Base-by-base conservation (phyloP, 2,888 invertebrate species). In the Therioaphis trifolii region DNA sequence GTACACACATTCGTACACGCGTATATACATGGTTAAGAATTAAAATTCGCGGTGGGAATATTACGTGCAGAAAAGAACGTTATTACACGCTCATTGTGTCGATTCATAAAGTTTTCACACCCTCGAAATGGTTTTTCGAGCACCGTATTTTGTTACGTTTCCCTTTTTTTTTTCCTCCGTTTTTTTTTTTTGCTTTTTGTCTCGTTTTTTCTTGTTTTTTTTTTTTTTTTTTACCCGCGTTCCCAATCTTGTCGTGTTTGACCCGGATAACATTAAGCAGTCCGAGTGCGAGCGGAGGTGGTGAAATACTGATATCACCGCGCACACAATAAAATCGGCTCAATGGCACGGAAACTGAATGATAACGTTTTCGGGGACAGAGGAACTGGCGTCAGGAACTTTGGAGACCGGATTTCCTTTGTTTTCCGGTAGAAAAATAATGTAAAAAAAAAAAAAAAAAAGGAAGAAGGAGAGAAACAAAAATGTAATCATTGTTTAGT, bases 331-430 rank as follows among this genome's bases (percentile, higher is more conserved):
- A 84, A 84, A 85, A 85, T 85, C 75, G 78, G 78, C 40, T 84
- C 85, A 85, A 85, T 85, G 84, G 84, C 58, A 78, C 72, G 85
- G 85, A 85, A 85, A 85, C 77, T 49, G 84, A 78, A 84, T 79
- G 85, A 85, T 85, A 85, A 85, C 84, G 80, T 75, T 75, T 69
- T 76, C 61, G 12, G 63, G 29, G 49, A 49, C 63, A 27, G 27
- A 24, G 14, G 52, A 15, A 72, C 63, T 82, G 82, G 82, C 82
- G 72, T 72, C 82, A 74, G 80, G 58, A 80, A 80, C 80, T 80
- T 80, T 46, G 71, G 80, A 61, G 69, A 80, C 80, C 71, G 82
- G 82, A 82, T 82, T 72, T 82, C 82, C 82, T 82, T 82, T 82
- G 82, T 82, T 82, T 82, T 82, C 63, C 52, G 40, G 49, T 74